phyloP scores from a whole-genome alignment of 2,888 invertebrate species.

The Athalia circularis region DNA sequence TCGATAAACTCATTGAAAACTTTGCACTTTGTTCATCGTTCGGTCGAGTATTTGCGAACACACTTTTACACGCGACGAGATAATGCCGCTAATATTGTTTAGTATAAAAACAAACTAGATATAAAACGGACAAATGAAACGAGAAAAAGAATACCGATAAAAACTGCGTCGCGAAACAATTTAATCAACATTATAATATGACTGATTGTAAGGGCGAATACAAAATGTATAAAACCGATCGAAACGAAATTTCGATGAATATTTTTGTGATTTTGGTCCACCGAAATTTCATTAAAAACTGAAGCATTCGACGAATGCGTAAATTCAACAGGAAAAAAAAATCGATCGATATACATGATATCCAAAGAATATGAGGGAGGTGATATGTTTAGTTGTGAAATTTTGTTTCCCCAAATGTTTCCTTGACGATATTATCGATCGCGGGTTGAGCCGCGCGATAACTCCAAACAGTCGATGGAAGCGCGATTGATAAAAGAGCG shows the following conservation, averaged over 20 bases:
- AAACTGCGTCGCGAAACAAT: not conserved
- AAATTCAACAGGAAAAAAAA: too few relatives aligned
- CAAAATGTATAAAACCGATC: too few relatives aligned
- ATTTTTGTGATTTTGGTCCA: too few relatives aligned
- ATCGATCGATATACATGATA: not conserved
- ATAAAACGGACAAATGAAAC: too few relatives aligned
- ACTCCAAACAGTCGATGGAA: not conserved
- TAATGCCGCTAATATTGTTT: conserved; percentile 24
- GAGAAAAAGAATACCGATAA: not conserved
- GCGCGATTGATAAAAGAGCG: conserved; percentile 1
- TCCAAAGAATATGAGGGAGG: not conserved
- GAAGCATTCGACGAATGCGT: too few relatives aligned
- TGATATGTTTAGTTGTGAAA: not conserved
- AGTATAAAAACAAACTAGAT: not conserved
- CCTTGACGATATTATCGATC: conserved; percentile 36
- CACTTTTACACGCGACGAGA: not conserved
- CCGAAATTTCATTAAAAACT: too few relatives aligned
- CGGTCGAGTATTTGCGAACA: not conserved
- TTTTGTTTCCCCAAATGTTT: conserved; percentile 24
- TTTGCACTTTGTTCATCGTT: conserved; percentile 16
- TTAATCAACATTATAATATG: not conserved
- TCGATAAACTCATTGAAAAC: conserved; percentile 31
- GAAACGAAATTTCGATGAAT: too few relatives aligned
- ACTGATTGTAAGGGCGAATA: not conserved
- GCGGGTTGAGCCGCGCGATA: not conserved